These are phyloP conservation scores for Corythornis madagascariensis DNA, from an alignment of 2,113 vertebrate genomes.

Conservation along the genomic window DNA sequence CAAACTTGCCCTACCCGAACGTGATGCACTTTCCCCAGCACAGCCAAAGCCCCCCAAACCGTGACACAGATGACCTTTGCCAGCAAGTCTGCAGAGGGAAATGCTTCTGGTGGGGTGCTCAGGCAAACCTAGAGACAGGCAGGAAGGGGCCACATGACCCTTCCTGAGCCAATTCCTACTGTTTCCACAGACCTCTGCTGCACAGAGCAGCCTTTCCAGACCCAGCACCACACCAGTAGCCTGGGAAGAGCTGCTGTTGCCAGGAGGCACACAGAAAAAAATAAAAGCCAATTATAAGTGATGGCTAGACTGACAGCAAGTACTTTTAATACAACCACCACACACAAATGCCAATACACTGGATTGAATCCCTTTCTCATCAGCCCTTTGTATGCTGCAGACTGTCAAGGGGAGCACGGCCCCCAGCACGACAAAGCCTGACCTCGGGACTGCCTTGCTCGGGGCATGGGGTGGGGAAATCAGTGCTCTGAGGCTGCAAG, in stretches of 20 bases:
- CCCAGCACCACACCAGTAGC: not conserved
- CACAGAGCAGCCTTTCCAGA: not conserved
- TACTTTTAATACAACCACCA: conserved; percentile 12
- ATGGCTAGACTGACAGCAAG: conserved; percentile 39
- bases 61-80: not conserved
- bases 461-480: not conserved
- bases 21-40: fast-evolving
- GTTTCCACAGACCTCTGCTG: not conserved
- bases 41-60: not conserved
- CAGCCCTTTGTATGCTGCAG: conserved; percentile 11
- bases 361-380: conserved; percentile 8
- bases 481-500: not conserved
- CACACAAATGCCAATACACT: not conserved
- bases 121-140: not conserved
- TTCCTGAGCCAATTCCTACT: not conserved
- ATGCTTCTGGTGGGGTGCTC: not conserved
- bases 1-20: not conserved
- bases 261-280: not conserved
- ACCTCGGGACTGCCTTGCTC: not conserved
- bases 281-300: conserved; percentile 49
- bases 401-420: not conserved
- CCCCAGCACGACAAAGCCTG: not conserved
- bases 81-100: not conserved
- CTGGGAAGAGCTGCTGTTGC: conserved; percentile 56
- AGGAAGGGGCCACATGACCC: not conserved